Conservation (phyloP, 1,140 invertebrate species). For the Thaumetopoea pityocampa region DNA sequence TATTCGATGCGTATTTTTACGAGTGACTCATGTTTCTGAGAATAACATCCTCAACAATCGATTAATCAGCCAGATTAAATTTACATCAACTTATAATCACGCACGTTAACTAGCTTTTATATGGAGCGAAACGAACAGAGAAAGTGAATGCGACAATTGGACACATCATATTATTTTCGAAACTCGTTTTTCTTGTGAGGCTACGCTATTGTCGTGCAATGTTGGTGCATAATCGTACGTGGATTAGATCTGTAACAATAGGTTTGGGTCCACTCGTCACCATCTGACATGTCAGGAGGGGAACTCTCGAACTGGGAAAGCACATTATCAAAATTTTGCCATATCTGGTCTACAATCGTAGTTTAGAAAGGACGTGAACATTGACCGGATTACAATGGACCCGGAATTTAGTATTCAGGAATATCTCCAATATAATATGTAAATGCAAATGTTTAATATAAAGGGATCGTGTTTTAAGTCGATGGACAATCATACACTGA, state of each 20-base stretch:
- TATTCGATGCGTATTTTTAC: no score
- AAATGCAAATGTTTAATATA: neutral
- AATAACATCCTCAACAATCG: constrained; percentile 31
- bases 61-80: constrained; percentile 41
- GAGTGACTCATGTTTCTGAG: constrained; percentile 12
- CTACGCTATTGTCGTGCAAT: constrained; percentile 44
- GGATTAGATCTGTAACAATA: constrained; percentile 59
- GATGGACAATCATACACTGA: constrained; percentile 5
- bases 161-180: constrained; percentile 53
- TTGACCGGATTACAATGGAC: constrained; percentile 4
- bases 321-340: constrained; percentile 30
- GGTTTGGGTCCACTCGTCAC: constrained; percentile 48
- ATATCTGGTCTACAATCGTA: constrained; percentile 15
- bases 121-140: constrained; percentile 48
- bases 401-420: neutral
- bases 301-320: constrained; percentile 34
- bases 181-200: constrained; percentile 61
- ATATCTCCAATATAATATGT: no score
- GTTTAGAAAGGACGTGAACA: constrained; percentile 12
- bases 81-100: constrained; percentile 39
- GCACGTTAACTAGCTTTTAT: constrained; percentile 35
- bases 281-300: constrained; percentile 52
- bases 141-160: constrained; percentile 53
- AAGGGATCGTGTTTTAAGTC: constrained; percentile 1
- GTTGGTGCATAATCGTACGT: constrained; percentile 61